Base-by-base conservation (phyloP, 2,888 invertebrate species). In the Pharmacophagus antenor region DNA sequence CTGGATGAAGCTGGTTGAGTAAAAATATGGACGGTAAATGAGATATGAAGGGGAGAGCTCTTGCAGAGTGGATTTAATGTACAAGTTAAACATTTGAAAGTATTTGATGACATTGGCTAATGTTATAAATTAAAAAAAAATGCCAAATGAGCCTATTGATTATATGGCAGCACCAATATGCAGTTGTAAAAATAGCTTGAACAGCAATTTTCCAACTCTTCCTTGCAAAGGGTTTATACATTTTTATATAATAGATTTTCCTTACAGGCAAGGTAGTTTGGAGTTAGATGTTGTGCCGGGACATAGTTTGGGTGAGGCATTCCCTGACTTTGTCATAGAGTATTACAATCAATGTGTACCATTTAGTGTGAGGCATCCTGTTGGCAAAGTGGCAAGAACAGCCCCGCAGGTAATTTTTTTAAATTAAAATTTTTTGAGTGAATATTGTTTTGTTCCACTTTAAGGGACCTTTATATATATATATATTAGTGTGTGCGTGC, bases 201-300 rank as follows among this genome's bases (percentile, higher is more conserved):
- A n/a, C n/a, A n/a, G n/a, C n/a, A n/a, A n/a, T n/a, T n/a, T n/a
- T n/a, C n/a, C n/a, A n/a, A n/a, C n/a, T 27, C 7, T 6, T 12
- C 10, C 31, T 31, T 31, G 10, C 15, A 3, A 12, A 0, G 12
- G 1, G 4, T 37, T 37, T 15, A 8, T 2, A 1, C n/a, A n/a
- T 27, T 1, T 23, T 7, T 17, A n/a, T 17, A 25, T 10, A 25
- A 56, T 37, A 22, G 21, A 22, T 31, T 17, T 50, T 49, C 17
- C 12, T 67, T 70, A 1, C 73, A 91, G 91, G 91, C 86, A 88
- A 69, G 91, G 86, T 52, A 94, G 94, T 67, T 80, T 91, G 23
- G 94, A 94, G 70, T 88, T 93, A n/a, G 94, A 94, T 68, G 89
- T 94, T 48, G 92, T 94, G 0, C 85, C 92, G 0, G 93, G 94